A percentile compares a stretch with the other conserved stretches of the same genome.
These are phyloP conservation scores for Hozukius guyotensis DNA, from an alignment of 2,797 vertebrate species.

Conservation along the genomic window DNA sequence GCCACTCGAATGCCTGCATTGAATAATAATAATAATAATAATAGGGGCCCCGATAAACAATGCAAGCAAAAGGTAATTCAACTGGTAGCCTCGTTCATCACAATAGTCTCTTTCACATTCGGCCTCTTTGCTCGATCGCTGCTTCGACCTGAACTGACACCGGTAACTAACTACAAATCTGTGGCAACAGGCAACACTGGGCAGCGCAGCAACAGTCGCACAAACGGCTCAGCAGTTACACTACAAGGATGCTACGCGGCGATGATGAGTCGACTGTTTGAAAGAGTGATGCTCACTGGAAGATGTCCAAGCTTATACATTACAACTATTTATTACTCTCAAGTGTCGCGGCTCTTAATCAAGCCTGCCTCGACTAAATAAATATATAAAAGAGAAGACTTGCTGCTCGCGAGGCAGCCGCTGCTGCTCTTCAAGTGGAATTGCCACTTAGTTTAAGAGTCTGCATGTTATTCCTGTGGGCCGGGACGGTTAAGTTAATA, in stretches of 20 bases:
- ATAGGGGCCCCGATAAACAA: neutral
- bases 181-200: constrained; percentile 5
- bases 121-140: neutral
- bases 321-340: constrained; percentile 59
- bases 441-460: constrained; percentile 26
- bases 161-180: constrained; percentile 11
- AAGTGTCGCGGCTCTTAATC: constrained; percentile 64
- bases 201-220: neutral
- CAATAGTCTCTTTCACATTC: neutral
- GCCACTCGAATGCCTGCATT: neutral
- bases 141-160: neutral
- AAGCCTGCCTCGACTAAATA: constrained; percentile 42
- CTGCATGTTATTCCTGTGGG: constrained; percentile 11
- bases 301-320: constrained; percentile 63
- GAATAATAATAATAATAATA: too few species aligned
- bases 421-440: constrained; percentile 22
- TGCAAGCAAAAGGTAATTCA: neutral
- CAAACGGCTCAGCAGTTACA: constrained; percentile 17
- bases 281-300: constrained; percentile 61
- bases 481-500: neutral
- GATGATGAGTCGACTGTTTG: constrained; percentile 39
- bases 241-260: neutral
- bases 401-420: constrained; percentile 15
- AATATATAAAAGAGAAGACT: constrained; percentile 56
- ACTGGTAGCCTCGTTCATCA: neutral